These are phyloP conservation scores for Porites rus DNA, from an alignment of 92 coral and sea anemone genomes.

Conservation along the genomic window DNA sequence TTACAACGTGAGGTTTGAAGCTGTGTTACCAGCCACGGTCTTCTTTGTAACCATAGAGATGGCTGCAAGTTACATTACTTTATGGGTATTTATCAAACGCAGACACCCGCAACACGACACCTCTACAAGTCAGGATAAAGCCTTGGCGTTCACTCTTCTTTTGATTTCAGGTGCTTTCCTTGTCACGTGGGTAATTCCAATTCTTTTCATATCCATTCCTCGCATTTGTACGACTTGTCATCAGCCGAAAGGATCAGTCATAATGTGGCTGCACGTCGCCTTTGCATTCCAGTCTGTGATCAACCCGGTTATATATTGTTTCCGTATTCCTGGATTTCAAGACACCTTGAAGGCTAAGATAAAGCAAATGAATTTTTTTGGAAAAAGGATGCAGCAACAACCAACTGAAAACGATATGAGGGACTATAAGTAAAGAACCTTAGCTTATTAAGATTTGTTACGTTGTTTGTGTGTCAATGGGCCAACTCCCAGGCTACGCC, in stretches of 20 bases:
- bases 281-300: conserved; percentile 1
- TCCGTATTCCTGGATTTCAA: neutral
- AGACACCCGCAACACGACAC: neutral
- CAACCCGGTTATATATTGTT: conserved; percentile 18
- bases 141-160: neutral
- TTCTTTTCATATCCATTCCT: neutral
- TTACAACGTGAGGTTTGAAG: neutral
- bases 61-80: neutral
- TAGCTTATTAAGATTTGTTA: too few species aligned
- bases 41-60: neutral
- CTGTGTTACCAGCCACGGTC: neutral
- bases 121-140: neutral
- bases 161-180: conserved; percentile 7
- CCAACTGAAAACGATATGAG: neutral
- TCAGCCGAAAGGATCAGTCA: too few species aligned
- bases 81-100: neutral
- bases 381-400: neutral
- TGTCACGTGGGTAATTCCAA: conserved; percentile 12
- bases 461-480: too few species aligned
- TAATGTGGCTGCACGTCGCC: neutral
- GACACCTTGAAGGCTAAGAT: neutral
- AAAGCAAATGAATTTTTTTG: neutral
- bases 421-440: too few species aligned
- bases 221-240: neutral
- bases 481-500: too few species aligned